Base-by-base conservation (phyloP, 2,797 vertebrate species). In the Rhadinocentrus ornatus region DNA sequence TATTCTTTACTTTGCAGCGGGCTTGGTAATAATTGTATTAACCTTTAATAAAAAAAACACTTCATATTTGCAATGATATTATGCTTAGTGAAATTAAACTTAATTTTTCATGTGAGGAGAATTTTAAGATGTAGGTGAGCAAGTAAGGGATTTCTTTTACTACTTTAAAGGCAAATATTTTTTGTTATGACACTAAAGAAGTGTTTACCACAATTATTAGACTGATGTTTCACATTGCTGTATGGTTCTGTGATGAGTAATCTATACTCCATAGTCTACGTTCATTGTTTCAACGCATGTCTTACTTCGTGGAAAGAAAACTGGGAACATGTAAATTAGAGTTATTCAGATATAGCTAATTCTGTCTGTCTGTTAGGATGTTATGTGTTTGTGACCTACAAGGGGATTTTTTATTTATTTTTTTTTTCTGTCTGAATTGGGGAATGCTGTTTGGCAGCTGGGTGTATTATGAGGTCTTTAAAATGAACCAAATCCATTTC, bases 381-480 rank as follows among this genome's bases (percentile, higher is more conserved):
- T 63, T 74, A 62, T 62, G 54, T 75, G 62, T 80, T 71, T 76
- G 69, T 73, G 73, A 75, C 80, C 80, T 67, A 73, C 73, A 85
- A 80, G 76, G 60, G 80, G 71, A 73, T 85, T 85, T 88, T 84
- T 74, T n/a, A n/a, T n/a, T n/a, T n/a, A n/a, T n/a, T n/a, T 78
- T 90, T 83, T 91, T 84, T 88, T 79, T 86, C 52, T 80, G 78
- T 73, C 48, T 72, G 81, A 78, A 80, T 86, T 0, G 39, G 78
- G 80, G 86, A 91, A 91, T 88, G 89, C 68, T 81, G 85, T 89
- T 87, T 90, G 88, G 87, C 90, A 89, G 81, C 82, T 75, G 70
- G 74, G 64, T 72, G 71, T 72, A 71, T 86, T 83, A 82, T 88
- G 80, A 88, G 69, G 79, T 88, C 83, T 82, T 81, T 72, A 86